Evolutionary conservation across 2,888 invertebrate species (phyloP), one percentile per base, ranked within the genome.

Genomic region (Apamea sordens): DNA sequence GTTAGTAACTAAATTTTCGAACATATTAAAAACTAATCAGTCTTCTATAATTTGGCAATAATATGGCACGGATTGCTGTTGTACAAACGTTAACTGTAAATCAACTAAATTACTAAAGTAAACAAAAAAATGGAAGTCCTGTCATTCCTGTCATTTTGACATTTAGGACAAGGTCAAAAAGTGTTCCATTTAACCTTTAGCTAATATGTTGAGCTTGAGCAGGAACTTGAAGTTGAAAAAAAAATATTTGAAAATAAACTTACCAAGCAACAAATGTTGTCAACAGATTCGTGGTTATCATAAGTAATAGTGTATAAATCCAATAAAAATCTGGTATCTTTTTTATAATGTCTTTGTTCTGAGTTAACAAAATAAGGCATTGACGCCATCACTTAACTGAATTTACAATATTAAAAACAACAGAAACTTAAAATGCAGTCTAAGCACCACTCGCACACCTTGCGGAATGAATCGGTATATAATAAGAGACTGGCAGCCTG

Each of bases 301-400:
- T 98, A 98, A 73, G 98, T 98, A 90, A 99, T 97, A 73, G 98
- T 98, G 92, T 98, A 98, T 85, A 99, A 97, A 97, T 98, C 98
- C 92, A 98, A 97, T 82, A 98, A 97, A 95, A 98, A 98, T 89
- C 98, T 97, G 69, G 98, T 98, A 93, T 98, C 98, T 95, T 98
- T 98, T 96, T 98, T 98, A 94, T 98, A 98, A 95, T 98, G 98
- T 91, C 98, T 97, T 94, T 98, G 97, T 95, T 97, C 97, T 82
- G 96, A 94, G 90, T 97, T 95, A 92, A 89, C 89, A 89, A 97
- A 94, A 93, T 97, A 97, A 86, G 97, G 97, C 95, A 97, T 93
- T 87, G 97, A 97, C 93, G 95, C 94, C 96, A 96, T 96, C 92
- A 93, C 94, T 91, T 83, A 72, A 79, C 85, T 88, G 79, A 89